Evolutionary conservation across 2,797 vertebrate species (phyloP), one percentile per base, ranked within the genome.

Genomic region (Pteronotus mesoamericanus): DNA sequence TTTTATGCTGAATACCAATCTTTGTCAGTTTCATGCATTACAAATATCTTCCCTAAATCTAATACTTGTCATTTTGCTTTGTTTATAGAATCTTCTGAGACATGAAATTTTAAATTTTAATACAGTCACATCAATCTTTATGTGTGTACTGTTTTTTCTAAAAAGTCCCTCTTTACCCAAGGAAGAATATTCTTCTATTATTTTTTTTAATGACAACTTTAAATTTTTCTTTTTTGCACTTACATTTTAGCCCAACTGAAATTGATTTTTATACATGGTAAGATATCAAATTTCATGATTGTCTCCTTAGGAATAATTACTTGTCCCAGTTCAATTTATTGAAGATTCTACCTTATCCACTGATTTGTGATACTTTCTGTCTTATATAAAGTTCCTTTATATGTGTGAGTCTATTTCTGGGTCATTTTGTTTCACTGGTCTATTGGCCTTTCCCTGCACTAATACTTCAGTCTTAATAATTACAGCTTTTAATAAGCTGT

Each of bases 31-130:
- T 15, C 24, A 88, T 51, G 3, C 32, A 78, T 79, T 94, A 91
- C 9, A 95, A 87, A 68, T 69, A 85, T 61, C 77, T 84, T 42
- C n/a, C 64, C 59, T 90, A 89, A 90, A 93, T 86, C 16, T 79
- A 79, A 83, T 34, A 72, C 5, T 64, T 64, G 44, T 37, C 29
- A 75, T 89, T 89, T 80, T 51, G 85, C 15, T 68, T 89, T 86
- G 11, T 83, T 87, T 51, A 82, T 7, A 59, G 22, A 53, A 78
- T 84, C 42, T 94, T 87, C 29, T 74, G 74, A 55, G 57, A 94
- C 57, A 46, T 59, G n/a, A 90, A 90, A 57, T 55, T 87, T 85
- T 48, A 53, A 57, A 68, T 83, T 89, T 89, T 96, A 83, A 88
- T 74, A 69, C 16, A 95, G 75, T 94, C 39, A 53, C 32, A 79